phyloP scores from a whole-genome alignment of 1,140 invertebrate genomes.

The Drosophila subpulchrella region DNA sequence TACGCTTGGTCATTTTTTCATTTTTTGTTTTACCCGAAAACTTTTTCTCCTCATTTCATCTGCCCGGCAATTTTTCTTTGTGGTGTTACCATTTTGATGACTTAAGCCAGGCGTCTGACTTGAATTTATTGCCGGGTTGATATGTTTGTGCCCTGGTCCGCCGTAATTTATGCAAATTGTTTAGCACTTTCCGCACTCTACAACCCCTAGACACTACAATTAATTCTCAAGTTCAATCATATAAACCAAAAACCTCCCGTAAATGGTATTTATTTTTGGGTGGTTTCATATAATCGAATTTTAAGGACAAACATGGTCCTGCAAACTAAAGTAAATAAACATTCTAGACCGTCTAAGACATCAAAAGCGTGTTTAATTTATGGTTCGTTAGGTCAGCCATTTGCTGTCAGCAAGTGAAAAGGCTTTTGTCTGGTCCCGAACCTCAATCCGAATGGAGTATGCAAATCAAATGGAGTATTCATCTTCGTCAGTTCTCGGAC shows the following conservation, averaged over 20 bases:
- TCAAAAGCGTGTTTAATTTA: constrained; percentile 82
- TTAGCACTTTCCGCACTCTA: constrained; percentile 30
- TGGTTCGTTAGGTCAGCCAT: constrained; percentile 81
- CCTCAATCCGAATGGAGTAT: constrained; percentile 50
- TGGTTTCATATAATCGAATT: constrained; percentile 76
- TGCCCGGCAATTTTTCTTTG: constrained; percentile 39
- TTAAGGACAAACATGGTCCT: constrained; percentile 73
- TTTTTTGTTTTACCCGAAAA: background rate
- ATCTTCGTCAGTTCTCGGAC: constrained; percentile 70
- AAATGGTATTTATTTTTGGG: constrained; percentile 54
- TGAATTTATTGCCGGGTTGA: constrained; percentile 70
- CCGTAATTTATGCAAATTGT: constrained; percentile 79
- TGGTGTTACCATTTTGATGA: constrained; percentile 58
- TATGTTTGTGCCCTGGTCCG: constrained; percentile 37
- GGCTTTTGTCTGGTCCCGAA: constrained; percentile 44
- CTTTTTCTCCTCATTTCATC: background rate
- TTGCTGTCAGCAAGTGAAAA: constrained; percentile 53
- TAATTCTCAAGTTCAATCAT: constrained; percentile 76
- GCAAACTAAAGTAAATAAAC: constrained; percentile 71
- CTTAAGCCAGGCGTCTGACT: constrained; percentile 65
- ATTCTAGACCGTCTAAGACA: constrained; percentile 64
- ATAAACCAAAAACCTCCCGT: constrained; percentile 42
- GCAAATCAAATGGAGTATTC: constrained; percentile 76
- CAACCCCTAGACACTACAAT: constrained; percentile 41
- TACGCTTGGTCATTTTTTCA: constrained; percentile 21